Evolutionary conservation across 1,140 invertebrate genomes (phyloP).

Genomic region (Hestina assimilis): DNA sequence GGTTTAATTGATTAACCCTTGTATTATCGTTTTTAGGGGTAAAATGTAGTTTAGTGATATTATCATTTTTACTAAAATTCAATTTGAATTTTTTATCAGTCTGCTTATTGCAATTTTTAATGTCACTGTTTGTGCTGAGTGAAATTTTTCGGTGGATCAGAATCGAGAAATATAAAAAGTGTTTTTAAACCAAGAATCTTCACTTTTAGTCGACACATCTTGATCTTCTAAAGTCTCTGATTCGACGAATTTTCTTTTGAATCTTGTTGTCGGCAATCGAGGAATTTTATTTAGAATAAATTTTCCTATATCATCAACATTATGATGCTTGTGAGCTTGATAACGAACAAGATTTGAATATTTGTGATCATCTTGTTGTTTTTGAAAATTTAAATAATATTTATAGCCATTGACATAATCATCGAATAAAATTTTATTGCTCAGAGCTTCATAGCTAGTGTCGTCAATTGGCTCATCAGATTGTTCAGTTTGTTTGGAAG

Average conservation of each 20-base stretch:
- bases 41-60: not conserved
- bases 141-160: conserved; percentile 53
- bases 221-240: conserved; percentile 54
- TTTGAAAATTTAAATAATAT: conserved; percentile 64
- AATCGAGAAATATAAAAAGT: conserved; percentile 63
- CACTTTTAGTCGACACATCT: conserved; percentile 59
- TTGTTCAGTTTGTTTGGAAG: not conserved
- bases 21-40: too few species aligned
- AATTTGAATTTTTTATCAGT: not conserved
- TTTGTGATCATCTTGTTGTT: conserved; percentile 47
- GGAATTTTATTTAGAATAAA: conserved; percentile 63
- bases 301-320: conserved; percentile 69
- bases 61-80: not conserved
- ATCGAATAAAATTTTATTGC: conserved; percentile 55
- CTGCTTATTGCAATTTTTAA: conserved; percentile 31
- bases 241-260: conserved; percentile 47
- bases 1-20: too few species aligned
- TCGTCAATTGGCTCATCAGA: conserved; percentile 20
- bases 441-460: conserved; percentile 44
- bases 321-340: conserved; percentile 66
- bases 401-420: conserved; percentile 66
- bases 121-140: conserved; percentile 47
- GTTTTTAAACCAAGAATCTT: conserved; percentile 68
- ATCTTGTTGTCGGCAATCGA: conserved; percentile 31
- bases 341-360: conserved; percentile 59